Conservation (phyloP, 2,797 vertebrate species). For the Rhodeus uyekii region DNA sequence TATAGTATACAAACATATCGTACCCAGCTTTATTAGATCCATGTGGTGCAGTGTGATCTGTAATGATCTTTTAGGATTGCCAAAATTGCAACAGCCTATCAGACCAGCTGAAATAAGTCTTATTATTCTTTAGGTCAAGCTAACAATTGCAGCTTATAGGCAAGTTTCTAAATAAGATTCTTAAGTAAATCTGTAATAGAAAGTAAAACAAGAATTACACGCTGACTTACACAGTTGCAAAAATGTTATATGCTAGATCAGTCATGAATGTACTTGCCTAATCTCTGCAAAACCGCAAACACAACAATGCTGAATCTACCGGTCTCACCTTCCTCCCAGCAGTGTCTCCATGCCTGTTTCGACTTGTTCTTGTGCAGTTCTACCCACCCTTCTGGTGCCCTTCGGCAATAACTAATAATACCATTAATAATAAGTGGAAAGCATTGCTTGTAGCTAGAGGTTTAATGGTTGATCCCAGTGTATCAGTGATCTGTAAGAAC, state of each 20-base stretch:
- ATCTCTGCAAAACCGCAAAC: slow-evolving; percentile 7
- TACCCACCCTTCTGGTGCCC: slow-evolving; percentile 13
- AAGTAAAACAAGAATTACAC: background rate
- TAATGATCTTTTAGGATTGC: background rate
- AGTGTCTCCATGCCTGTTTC: background rate
- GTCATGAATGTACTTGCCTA: slow-evolving; percentile 20
- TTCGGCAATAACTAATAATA: slow-evolving; percentile 12
- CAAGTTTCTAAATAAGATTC: too few relatives aligned
- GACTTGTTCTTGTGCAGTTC: slow-evolving; percentile 23
- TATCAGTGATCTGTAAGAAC: too few relatives aligned
- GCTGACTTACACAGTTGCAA: background rate
- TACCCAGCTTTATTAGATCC: background rate
- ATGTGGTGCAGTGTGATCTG: background rate
- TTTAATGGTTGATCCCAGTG: too few relatives aligned
- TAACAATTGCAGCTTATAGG: background rate
- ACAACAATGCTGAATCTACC: background rate
- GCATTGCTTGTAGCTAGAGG: background rate
- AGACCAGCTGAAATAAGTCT: background rate
- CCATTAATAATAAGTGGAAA: slow-evolving; percentile 13
- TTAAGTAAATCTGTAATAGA: background rate
- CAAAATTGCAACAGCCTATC: background rate
- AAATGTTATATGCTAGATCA: background rate
- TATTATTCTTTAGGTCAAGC: background rate
- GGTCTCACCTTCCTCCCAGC: background rate
- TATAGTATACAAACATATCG: too few relatives aligned